phyloP scores from a whole-genome alignment of 2,888 invertebrate genomes.

The Andricus quercusramuli region DNA sequence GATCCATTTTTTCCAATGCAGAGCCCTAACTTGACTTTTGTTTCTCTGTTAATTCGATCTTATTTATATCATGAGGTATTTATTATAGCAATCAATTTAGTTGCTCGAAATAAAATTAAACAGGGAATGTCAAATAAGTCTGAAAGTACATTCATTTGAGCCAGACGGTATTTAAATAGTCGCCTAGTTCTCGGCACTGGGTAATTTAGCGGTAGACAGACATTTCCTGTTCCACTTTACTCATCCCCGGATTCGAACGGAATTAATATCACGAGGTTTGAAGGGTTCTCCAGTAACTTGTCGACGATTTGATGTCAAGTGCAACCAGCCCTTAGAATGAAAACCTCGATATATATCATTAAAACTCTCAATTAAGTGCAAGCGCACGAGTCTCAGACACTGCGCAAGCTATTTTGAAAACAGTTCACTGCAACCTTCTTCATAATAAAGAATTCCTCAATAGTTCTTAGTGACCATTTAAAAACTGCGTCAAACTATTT shows the following conservation, averaged over 20 bases:
- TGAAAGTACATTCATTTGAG: neutral
- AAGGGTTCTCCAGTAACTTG: conserved; percentile 12
- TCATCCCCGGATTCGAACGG: conserved; percentile 28
- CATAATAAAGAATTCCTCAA: neutral
- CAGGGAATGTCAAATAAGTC: neutral
- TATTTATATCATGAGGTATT: neutral
- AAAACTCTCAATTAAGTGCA: neutral
- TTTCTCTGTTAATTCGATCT: neutral
- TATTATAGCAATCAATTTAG: neutral
- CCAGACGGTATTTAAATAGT: conserved; percentile 4
- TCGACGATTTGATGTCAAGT: conserved; percentile 34
- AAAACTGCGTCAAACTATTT: too few relatives aligned
- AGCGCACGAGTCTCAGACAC: neutral
- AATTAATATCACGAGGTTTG: conserved; percentile 28
- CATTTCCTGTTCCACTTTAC: conserved; percentile 23
- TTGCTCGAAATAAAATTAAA: neutral
- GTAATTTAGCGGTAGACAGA: conserved; percentile 10
- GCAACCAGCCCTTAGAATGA: conserved; percentile 24
- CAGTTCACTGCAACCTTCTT: neutral
- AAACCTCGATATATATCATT: neutral
- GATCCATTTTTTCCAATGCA: too few relatives aligned
- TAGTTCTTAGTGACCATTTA: too few relatives aligned
- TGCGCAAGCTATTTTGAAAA: neutral
- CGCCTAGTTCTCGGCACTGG: neutral
- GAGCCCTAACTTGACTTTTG: neutral